Conservation (phyloP, 2,888 invertebrate genomes). For the Megastigmus dorsalis region DNA sequence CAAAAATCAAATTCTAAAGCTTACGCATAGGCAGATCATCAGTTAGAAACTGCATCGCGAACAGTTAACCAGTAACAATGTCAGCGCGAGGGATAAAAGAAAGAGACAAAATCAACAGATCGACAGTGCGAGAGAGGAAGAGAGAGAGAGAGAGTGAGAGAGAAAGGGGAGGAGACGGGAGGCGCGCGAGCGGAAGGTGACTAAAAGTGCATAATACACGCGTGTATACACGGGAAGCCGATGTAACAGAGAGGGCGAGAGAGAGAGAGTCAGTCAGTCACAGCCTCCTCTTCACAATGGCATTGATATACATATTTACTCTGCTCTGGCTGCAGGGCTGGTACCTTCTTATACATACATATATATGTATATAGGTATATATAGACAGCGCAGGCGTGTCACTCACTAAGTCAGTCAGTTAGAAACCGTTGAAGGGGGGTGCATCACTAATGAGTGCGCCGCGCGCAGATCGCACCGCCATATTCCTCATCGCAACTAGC, state of each 20-base stretch:
- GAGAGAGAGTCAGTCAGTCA: background rate
- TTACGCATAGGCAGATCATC: too few species aligned
- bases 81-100: too few species aligned
- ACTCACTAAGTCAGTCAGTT: slow-evolving; percentile 68
- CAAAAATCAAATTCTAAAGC: too few species aligned
- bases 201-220: background rate
- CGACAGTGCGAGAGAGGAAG: background rate
- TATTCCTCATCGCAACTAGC: too few species aligned
- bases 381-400: slow-evolving; percentile 62
- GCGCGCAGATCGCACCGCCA: too few species aligned
- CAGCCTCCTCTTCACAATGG: slow-evolving; percentile 53
- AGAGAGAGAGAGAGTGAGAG: slow-evolving; percentile 11
- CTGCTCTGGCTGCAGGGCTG: too few species aligned
- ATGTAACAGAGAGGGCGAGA: too few species aligned
- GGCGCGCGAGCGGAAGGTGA: background rate
- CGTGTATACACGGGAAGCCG: background rate
- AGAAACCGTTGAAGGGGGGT: slow-evolving; percentile 60
- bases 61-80: too few species aligned
- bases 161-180: slow-evolving; percentile 38
- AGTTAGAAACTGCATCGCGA: too few species aligned
- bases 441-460: slow-evolving; percentile 71
- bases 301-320: slow-evolving; percentile 57
- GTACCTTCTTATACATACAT: too few species aligned
- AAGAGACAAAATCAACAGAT: too few species aligned
- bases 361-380: too few species aligned